A percentile compares a stretch with the other conserved stretches of the same genome.
phyloP scores from a whole-genome alignment of 2,797 vertebrate genomes.

The Morus bassanus region DNA sequence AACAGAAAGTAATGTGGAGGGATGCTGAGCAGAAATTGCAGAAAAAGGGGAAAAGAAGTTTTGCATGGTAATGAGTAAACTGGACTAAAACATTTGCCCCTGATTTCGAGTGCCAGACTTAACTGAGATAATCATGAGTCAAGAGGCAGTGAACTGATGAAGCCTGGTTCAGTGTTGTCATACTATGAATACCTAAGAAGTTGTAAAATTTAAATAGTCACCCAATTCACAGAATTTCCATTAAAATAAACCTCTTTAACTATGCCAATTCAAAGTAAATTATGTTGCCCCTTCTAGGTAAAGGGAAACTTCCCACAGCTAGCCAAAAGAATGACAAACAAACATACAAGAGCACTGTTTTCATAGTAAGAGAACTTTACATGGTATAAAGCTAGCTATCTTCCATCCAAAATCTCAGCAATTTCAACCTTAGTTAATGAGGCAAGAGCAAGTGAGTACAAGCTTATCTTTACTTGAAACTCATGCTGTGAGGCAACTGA shows the following conservation, averaged over 20 bases:
- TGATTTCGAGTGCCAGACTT: background rate
- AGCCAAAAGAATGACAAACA: background rate
- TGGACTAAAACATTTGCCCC: background rate
- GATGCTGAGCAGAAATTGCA: background rate
- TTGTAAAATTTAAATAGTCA: background rate
- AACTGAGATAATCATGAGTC: background rate
- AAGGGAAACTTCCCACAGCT: background rate
- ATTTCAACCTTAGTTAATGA: rapidly evolving
- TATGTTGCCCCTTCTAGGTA: too few relatives aligned
- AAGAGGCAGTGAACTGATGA: background rate
- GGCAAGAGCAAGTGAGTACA: background rate
- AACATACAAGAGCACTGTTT: background rate
- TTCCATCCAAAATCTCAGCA: background rate
- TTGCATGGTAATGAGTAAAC: background rate
- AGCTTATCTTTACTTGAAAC: background rate
- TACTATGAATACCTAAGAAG: background rate
- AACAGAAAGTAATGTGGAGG: background rate
- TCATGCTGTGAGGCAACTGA: background rate
- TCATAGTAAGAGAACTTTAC: rapidly evolving
- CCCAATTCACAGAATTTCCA: background rate
- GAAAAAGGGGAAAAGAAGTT: background rate
- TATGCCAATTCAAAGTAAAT: background rate
- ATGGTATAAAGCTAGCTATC: background rate
- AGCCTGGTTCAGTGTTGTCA: background rate
- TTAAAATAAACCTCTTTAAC: background rate